Conservation (phyloP, 2,113 vertebrate species). For the Calyptommatus sinebrachiatus region DNA sequence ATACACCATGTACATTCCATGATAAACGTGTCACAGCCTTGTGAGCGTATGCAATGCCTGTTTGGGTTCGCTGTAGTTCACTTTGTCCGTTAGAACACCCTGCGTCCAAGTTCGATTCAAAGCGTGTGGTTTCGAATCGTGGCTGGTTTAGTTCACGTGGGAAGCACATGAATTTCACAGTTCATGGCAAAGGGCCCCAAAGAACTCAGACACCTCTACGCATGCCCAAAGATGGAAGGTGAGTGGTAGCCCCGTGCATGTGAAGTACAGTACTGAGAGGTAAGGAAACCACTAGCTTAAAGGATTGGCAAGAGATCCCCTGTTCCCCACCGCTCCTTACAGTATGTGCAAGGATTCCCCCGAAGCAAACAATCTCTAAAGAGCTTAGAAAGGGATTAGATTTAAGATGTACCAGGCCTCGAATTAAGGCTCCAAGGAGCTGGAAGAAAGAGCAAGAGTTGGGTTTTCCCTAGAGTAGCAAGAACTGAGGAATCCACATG, state of each 20-base stretch:
- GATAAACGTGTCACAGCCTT: too few species aligned
- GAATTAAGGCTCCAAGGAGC: conserved; percentile 5
- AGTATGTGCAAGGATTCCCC: conserved; percentile 2
- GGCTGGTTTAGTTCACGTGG: too few species aligned
- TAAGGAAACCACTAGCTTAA: not conserved
- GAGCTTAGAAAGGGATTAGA: conserved; percentile 10
- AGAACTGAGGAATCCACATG: not conserved
- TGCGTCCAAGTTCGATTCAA: too few species aligned
- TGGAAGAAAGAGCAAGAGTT: not conserved
- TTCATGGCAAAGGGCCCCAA: not conserved
- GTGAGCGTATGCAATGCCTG: too few species aligned
- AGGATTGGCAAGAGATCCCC: not conserved
- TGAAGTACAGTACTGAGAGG: not conserved
- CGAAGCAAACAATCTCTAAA: conserved; percentile 19
- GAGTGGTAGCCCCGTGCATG: not conserved
- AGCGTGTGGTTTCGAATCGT: too few species aligned
- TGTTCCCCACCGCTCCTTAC: not conserved
- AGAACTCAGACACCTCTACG: not conserved
- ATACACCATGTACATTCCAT: too few species aligned
- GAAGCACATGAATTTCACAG: too few species aligned
- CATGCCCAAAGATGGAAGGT: too few species aligned
- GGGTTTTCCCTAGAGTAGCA: not conserved
- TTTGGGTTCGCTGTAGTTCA: too few species aligned
- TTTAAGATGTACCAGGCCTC: not conserved
- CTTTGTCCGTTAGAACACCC: too few species aligned